Conservation (phyloP, 2,113 vertebrate genomes). For the Saguinus imperator region DNA sequence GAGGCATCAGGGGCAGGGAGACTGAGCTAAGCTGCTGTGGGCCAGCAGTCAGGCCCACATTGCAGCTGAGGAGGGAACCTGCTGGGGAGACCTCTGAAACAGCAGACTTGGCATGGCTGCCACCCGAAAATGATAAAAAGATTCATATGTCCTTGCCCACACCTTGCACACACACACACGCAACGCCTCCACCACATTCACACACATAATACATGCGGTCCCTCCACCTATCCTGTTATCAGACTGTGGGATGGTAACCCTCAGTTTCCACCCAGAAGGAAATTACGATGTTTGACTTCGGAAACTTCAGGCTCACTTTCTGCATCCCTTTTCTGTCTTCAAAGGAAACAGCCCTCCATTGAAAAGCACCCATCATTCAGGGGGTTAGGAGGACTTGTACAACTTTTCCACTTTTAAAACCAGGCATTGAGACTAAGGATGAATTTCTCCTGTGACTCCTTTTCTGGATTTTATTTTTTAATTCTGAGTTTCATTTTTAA, state of each 20-base stretch:
- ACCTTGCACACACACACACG: rapidly evolving
- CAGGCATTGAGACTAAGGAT: not conserved
- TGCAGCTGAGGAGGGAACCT: not conserved
- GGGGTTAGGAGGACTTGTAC: not conserved
- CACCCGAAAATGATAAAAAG: not conserved
- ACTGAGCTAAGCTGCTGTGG: no score
- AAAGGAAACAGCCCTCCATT: not conserved
- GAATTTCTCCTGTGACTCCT: not conserved
- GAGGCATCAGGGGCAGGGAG: not conserved
- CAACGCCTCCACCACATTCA: rapidly evolving
- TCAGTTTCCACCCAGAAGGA: not conserved
- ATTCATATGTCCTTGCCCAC: no score
- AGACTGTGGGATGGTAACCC: not conserved
- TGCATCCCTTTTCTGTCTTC: not conserved
- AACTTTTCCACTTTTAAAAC: not conserved
- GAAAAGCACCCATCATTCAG: not conserved
- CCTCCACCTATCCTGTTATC: not conserved
- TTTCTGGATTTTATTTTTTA: not conserved
- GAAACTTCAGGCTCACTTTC: not conserved
- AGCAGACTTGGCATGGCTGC: not conserved
- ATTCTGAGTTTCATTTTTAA: not conserved
- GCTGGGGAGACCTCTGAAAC: not conserved
- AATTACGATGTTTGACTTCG: not conserved
- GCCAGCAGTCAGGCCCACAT: not conserved
- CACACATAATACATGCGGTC: not conserved